Conservation (phyloP, 2,888 invertebrate species). For the Drosophila neoperkinsi region DNA sequence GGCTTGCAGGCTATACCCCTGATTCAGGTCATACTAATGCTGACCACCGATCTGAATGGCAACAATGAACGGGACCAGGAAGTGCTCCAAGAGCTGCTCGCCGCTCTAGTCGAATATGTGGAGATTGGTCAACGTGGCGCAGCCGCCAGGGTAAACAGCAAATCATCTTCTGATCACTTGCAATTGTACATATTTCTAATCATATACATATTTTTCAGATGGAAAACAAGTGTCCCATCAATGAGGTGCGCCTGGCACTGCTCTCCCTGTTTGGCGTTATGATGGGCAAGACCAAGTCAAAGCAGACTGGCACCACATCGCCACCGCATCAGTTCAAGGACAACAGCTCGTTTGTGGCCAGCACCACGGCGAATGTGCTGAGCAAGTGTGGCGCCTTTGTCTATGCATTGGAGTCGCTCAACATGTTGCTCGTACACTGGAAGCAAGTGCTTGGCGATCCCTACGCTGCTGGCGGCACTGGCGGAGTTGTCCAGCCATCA, state of each 20-base stretch:
- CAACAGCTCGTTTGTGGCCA: slow-evolving; percentile 88
- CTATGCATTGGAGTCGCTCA: slow-evolving; percentile 90
- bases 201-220: slow-evolving; percentile 61
- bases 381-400: slow-evolving; percentile 90
- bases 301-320: slow-evolving; percentile 84
- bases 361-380: slow-evolving; percentile 89
- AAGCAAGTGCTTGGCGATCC: slow-evolving; percentile 86
- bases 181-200: neutral
- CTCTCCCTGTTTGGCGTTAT: slow-evolving; percentile 92
- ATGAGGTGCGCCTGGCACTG: slow-evolving; percentile 95
- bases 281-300: slow-evolving; percentile 85
- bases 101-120: slow-evolving; percentile 90
- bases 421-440: slow-evolving; percentile 92
- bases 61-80: slow-evolving; percentile 92
- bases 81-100: slow-evolving; percentile 91
- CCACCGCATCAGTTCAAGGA: slow-evolving; percentile 86
- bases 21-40: slow-evolving; percentile 95
- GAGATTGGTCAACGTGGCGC: slow-evolving; percentile 87
- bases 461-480: slow-evolving; percentile 54
- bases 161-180: neutral
- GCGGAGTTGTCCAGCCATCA: slow-evolving; percentile 33
- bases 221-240: slow-evolving; percentile 88
- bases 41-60: slow-evolving; percentile 95
- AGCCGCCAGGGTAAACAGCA: slow-evolving; percentile 80
- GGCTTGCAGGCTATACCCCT: slow-evolving; percentile 96